These are phyloP conservation scores for Lytechinus variegatus DNA, from an alignment of 35 echinoderm and acorn worm genomes.

Conservation along the genomic window DNA sequence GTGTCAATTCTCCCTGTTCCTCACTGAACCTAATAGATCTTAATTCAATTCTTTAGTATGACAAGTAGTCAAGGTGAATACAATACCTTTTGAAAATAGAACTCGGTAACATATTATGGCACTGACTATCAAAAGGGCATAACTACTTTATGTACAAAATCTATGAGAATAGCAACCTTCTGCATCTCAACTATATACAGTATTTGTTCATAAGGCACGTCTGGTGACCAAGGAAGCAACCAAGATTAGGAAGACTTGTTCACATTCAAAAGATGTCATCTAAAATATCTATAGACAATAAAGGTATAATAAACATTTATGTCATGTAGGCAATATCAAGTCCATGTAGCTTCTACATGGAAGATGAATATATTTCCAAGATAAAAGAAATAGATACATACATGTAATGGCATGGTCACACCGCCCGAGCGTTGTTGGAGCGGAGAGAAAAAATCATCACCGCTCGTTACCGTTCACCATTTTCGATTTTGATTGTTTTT, in stretches of 20 bases:
- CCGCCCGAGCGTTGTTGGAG: too few species aligned
- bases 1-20: too few species aligned
- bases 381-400: not conserved
- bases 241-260: not conserved
- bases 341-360: not conserved
- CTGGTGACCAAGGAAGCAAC: conserved; percentile 16
- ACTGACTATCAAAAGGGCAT: too few species aligned
- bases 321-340: not conserved
- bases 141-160: not conserved
- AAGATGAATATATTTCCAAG: not conserved
- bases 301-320: not conserved
- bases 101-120: too few species aligned
- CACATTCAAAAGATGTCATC: not conserved
- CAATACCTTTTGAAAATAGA: too few species aligned
- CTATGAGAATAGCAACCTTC: not conserved
- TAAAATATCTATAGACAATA: not conserved
- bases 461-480: too few species aligned
- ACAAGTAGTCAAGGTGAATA: too few species aligned
- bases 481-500: too few species aligned
- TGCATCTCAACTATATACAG: not conserved
- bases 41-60: too few species aligned
- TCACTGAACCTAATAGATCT: too few species aligned
- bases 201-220: conserved; percentile 30
- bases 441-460: too few species aligned
- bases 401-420: too few species aligned